Evolutionary conservation across 2,797 vertebrate species (phyloP), one percentile per base, ranked within the genome.

Genomic region (Gymnocypris eckloni): DNA sequence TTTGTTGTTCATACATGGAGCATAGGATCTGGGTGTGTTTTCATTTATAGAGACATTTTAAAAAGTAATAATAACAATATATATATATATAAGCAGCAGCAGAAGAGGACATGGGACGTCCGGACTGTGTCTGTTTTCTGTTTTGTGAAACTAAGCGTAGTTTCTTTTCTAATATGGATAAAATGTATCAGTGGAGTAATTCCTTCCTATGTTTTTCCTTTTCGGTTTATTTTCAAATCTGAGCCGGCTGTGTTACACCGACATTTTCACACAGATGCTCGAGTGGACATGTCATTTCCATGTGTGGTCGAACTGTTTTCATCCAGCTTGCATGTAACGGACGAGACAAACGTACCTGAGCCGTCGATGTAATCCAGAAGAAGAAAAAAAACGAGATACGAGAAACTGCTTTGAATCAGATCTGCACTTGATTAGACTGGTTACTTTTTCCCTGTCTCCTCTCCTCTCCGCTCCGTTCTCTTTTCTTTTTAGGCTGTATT

Each of bases 351-450:
- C 89, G 91, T 94, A 94, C 93, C 92, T 91, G 93, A 95, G 92
- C 92, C 91, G 91, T 94, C 92, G 94, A 93, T 92, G 92, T 94
- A 94, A 90, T 90, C 54, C 89, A 84, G 67, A 43, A 39, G 39
- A 90, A 70, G 82, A 75, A 87, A 66, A 71, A 45, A 48, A 48
- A 82, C 37, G n/a, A 72, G 70, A 48, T 25, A 66, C 0, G 61
- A 84, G 79, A 70, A 69, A 78, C 86, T 82, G 91, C 89, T 91
- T 91, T 86, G 85, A 90, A 88, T 90, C 84, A 86, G 93, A 95
- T 94, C 96, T 96, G 96, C 96, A 96, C 96, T 97, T 94, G 92
- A 93, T 92, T 89, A 92, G 89, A 95, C 93, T 93, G 94, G 75
- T 82, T 81, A 33, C 6, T 80, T n/a, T 71, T 72, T 50, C 71